Conservation (phyloP, 2,797 vertebrate species). For the Ctenochaetus hawaiiensis region DNA sequence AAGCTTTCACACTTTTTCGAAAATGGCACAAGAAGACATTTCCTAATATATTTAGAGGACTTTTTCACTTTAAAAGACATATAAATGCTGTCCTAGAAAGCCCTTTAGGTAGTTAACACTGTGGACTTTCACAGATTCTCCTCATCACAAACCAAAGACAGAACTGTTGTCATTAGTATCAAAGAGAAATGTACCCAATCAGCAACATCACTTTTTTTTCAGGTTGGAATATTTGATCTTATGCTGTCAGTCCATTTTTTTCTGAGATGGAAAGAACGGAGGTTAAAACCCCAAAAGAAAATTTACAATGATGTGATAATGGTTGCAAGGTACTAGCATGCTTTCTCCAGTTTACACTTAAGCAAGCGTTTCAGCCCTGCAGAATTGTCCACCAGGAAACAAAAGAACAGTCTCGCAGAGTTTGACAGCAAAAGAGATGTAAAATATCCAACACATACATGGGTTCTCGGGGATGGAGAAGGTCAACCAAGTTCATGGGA, state of each 20-base stretch:
- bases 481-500: slow-evolving; percentile 82
- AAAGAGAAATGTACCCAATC: slow-evolving; percentile 76
- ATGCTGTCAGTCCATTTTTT: slow-evolving; percentile 87
- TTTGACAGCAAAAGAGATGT: slow-evolving; percentile 64
- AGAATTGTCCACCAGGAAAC: slow-evolving; percentile 70
- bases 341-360: slow-evolving; percentile 74
- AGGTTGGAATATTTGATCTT: slow-evolving; percentile 73
- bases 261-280: slow-evolving; percentile 78
- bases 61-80: slow-evolving; percentile 70
- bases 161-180: slow-evolving; percentile 55
- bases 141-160: slow-evolving; percentile 68
- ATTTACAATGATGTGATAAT: slow-evolving; percentile 63
- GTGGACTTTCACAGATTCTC: slow-evolving; percentile 78
- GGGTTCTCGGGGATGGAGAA: slow-evolving; percentile 78
- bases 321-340: slow-evolving; percentile 77
- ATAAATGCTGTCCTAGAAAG: slow-evolving; percentile 80
- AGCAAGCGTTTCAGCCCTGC: slow-evolving; percentile 75
- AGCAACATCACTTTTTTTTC: slow-evolving; percentile 72
- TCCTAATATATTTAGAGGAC: slow-evolving; percentile 66
- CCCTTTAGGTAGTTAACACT: slow-evolving; percentile 78
- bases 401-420: slow-evolving; percentile 74
- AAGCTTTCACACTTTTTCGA: slow-evolving; percentile 72
- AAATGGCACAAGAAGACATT: slow-evolving; percentile 80
- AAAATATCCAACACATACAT: slow-evolving; percentile 80
- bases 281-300: slow-evolving; percentile 60